Conservation (phyloP, 2,888 invertebrate species). For the Lamellibrachia columna region DNA sequence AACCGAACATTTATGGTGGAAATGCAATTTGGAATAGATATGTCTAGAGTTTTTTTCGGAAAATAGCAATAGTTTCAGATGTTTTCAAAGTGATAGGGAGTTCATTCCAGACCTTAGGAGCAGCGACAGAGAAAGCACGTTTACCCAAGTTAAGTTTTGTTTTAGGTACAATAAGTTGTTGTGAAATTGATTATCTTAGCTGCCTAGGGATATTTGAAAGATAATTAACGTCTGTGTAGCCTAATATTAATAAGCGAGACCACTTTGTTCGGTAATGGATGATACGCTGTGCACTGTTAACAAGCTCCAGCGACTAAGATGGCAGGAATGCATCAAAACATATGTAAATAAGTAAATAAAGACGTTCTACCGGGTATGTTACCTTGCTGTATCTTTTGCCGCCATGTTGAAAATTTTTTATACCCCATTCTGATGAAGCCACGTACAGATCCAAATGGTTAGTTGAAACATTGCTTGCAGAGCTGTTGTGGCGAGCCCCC, state of each 20-base stretch:
- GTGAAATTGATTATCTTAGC: too few relatives aligned
- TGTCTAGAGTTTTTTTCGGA: too few relatives aligned
- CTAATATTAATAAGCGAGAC: not conserved
- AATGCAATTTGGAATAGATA: too few relatives aligned
- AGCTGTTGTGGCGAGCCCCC: slow-evolving; percentile 22
- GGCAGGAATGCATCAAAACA: not conserved
- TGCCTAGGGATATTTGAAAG: too few relatives aligned
- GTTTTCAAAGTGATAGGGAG: too few relatives aligned
- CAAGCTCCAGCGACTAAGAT: not conserved
- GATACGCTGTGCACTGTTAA: not conserved
- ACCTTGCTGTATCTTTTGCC: not conserved
- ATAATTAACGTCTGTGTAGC: too few relatives aligned
- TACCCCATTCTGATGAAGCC: not conserved
- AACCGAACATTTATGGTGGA: too few relatives aligned
- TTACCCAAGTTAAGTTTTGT: too few relatives aligned
- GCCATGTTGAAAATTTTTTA: not conserved
- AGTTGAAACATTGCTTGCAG: not conserved
- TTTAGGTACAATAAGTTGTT: too few relatives aligned
- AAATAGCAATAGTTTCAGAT: too few relatives aligned
- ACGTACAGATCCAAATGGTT: not conserved
- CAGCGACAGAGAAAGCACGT: too few relatives aligned
- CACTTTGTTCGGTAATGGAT: not conserved
- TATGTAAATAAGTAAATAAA: not conserved
- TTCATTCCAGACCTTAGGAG: too few relatives aligned
- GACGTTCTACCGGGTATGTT: not conserved